These are phyloP conservation scores for Eupithecia vulgata DNA, from an alignment of 2,888 invertebrate genomes.

Conservation along the genomic window DNA sequence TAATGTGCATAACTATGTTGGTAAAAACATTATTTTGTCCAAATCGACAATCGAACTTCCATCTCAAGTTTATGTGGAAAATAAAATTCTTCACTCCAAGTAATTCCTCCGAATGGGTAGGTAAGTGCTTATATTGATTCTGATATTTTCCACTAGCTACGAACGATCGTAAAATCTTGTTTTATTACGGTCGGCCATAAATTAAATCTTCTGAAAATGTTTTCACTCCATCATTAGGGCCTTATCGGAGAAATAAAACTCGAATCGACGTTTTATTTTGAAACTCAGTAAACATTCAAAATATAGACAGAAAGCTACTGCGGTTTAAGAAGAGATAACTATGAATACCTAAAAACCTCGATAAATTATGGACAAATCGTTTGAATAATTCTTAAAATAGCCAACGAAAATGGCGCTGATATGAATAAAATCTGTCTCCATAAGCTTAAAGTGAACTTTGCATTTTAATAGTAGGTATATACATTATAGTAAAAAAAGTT, in stretches of 20 bases:
- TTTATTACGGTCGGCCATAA: constrained; percentile 47
- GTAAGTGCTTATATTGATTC: constrained; percentile 29
- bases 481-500: too few relatives aligned
- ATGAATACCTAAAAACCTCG: too few relatives aligned
- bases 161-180: constrained; percentile 45
- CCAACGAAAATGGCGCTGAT: too few relatives aligned
- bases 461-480: too few relatives aligned
- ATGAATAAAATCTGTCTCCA: too few relatives aligned
- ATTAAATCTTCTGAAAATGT: constrained; percentile 47
- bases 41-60: background rate
- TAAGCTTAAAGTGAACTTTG: too few relatives aligned
- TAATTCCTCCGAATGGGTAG: background rate
- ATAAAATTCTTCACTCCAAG: background rate
- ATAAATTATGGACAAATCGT: too few relatives aligned
- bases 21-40: background rate
- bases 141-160: constrained; percentile 40
- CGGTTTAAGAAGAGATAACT: background rate
- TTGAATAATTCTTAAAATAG: too few relatives aligned
- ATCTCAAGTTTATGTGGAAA: background rate
- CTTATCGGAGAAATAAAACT: constrained; percentile 45
- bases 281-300: constrained; percentile 41
- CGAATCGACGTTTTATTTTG: constrained; percentile 42
- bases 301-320: constrained; percentile 25
- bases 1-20: background rate
- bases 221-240: constrained; percentile 45